These are phyloP conservation scores for Trichonephila clavipes DNA, from an alignment of 1,140 invertebrate genomes.

Conservation along the genomic window DNA sequence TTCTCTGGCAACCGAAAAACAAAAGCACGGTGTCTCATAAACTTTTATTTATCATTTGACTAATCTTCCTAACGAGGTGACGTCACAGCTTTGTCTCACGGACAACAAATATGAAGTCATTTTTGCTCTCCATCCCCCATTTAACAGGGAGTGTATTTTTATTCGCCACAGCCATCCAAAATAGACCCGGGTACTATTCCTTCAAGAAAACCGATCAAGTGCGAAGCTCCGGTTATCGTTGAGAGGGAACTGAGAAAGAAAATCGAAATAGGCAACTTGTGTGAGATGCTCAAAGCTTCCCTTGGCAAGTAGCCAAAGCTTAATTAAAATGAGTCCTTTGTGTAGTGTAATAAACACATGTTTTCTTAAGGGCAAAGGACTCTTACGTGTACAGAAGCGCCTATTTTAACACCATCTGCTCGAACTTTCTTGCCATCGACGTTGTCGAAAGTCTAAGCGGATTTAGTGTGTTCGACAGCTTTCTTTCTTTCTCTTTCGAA, in stretches of 20 bases:
- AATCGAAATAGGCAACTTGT: not conserved
- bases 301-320: not conserved
- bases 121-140: not conserved
- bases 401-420: not conserved
- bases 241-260: not conserved
- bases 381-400: not conserved
- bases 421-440: not conserved
- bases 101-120: not conserved
- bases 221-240: not conserved
- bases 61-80: not conserved
- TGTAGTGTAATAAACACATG: constrained; percentile 14
- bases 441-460: not conserved
- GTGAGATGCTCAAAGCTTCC: not conserved
- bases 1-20: too few relatives aligned
- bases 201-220: not conserved
- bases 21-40: not conserved
- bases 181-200: not conserved
- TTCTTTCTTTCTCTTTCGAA: too few relatives aligned
- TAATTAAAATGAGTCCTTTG: constrained; percentile 33
- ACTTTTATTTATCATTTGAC: not conserved
- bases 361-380: constrained; percentile 1
- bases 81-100: not conserved
- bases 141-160: not conserved
- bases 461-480: too few relatives aligned
- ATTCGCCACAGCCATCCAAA: not conserved